Base-by-base conservation (phyloP, 2,888 invertebrate species). In the Malthinus seriepunctatus region DNA sequence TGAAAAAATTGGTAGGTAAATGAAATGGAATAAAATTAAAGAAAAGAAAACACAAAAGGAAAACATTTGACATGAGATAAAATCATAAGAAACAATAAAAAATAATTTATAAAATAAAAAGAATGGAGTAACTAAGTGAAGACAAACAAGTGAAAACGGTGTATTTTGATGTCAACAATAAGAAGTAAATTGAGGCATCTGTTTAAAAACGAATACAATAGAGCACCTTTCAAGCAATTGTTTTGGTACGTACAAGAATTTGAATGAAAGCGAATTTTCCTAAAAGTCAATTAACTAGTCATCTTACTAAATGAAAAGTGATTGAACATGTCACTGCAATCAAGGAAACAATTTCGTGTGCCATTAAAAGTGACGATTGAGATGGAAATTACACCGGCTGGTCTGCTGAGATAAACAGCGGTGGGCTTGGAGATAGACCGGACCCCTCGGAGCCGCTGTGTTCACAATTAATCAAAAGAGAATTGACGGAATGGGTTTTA, bases 361-460 rank as follows among this genome's bases (percentile, higher is more conserved):
- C 76, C 76, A 78, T 79, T 78, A 79, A 78, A 78, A 78, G 78
- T 79, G 76, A 75, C 78, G 78, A 79, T 79, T 78, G 79, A 79
- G 79, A 79, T 79, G 79, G 77, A 79, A 79, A 79, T 79, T 78
- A 73, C 77, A 64, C 71, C 71, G 75, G 75, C 77, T 78, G 79
- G 77, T 73, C 77, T 71, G 74, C 70, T 69, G 74, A 78, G 79
- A 79, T 79, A 79, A 79, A 77, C 78, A 73, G 69, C 57, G 60
- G 69, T 71, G 71, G 69, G 71, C 69, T 64, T 63, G 68, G 69
- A 69, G 70, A 70, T 69, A 71, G 69, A 69, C 67, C 65, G 67
- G 70, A 65, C 69, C 69, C 70, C 70, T 67, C 67, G 56, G 66
- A 64, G 66, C 61, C 67, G 67, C 64, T 73, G 72, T 75, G 76